Conservation (phyloP, 2,888 invertebrate species). For the Trilocha varians region DNA sequence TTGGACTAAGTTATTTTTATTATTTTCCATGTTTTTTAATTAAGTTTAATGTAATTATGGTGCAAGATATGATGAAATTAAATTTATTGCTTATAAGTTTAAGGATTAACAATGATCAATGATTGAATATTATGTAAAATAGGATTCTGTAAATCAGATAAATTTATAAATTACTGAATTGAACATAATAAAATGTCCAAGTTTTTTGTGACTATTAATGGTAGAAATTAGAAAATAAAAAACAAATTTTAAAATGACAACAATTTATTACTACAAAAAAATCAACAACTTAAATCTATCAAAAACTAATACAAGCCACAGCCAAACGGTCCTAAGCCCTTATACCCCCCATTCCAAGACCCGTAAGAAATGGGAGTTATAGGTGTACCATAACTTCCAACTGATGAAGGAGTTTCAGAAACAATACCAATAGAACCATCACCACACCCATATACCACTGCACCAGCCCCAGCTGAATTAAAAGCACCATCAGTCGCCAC, state of each 20-base stretch:
- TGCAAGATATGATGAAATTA: no score
- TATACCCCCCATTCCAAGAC: not conserved
- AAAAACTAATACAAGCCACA: conserved; percentile 2
- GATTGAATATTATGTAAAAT: no score
- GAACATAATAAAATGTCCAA: no score
- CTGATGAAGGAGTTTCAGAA: conserved; percentile 6
- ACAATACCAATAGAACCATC: conserved; percentile 7
- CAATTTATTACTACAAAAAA: not conserved
- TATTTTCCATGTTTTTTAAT: no score
- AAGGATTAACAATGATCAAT: no score
- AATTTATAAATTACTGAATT: no score
- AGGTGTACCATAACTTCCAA: conserved; percentile 1
- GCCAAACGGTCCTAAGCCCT: not conserved
- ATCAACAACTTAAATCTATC: not conserved
- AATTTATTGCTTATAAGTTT: no score
- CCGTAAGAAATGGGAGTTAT: conserved; percentile 1
- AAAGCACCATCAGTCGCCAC: conserved; percentile 20
- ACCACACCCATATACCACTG: conserved; percentile 20
- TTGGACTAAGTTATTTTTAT: no score
- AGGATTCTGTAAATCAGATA: no score
- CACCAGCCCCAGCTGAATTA: conserved; percentile 20
- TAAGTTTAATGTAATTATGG: no score
- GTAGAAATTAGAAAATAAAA: no score
- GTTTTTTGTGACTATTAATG: no score
- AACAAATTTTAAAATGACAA: not conserved